Conservation (phyloP, 2,113 vertebrate species). For the Orycteropus afer region DNA sequence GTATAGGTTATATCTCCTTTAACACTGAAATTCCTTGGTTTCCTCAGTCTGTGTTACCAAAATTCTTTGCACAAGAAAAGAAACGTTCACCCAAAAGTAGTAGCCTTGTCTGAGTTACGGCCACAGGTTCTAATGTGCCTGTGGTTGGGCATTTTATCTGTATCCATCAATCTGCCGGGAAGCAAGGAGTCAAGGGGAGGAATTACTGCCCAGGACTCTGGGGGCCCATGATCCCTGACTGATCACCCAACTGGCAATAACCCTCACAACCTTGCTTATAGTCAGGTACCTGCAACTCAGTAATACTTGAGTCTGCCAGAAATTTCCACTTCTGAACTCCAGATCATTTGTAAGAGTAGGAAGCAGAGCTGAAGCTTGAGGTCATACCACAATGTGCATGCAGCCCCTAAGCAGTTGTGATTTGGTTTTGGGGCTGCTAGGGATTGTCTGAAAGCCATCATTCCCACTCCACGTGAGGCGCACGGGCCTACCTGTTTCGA, state of each 20-base stretch:
- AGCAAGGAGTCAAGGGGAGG: neutral
- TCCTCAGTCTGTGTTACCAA: neutral
- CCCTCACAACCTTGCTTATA: neutral
- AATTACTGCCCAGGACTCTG: neutral
- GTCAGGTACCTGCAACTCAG: neutral
- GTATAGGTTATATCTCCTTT: neutral
- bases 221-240: neutral
- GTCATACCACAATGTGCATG: neutral
- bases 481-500: neutral
- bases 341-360: neutral
- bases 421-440: neutral
- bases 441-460: neutral
- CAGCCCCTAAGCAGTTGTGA: neutral
- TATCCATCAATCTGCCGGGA: slow-evolving; percentile 5
- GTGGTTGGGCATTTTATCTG: slow-evolving; percentile 35
- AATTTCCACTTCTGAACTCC: neutral
- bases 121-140: neutral
- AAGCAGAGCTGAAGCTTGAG: neutral
- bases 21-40: neutral
- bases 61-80: slow-evolving; percentile 7
- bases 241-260: neutral
- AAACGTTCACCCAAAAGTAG: neutral
- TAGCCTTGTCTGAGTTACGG: neutral
- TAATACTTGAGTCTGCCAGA: neutral
- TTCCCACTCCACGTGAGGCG: no score